phyloP scores from a whole-genome alignment of 2,888 invertebrate genomes.

The Drosophila subsilvestris region DNA sequence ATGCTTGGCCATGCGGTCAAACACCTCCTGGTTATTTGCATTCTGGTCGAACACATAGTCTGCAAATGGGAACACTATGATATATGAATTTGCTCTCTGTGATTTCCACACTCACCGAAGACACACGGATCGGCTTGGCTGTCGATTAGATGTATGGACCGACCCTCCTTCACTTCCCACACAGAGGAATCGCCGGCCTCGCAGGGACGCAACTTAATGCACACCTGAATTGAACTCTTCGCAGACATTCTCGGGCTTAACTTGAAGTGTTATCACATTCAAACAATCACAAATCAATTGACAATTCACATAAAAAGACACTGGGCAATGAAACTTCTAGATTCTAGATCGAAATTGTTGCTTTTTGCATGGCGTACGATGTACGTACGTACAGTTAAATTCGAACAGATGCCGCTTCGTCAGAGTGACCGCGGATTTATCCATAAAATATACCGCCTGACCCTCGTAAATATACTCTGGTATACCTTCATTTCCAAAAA shows the following conservation, averaged over 20 bases:
- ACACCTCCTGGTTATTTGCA: constrained; percentile 85
- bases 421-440: too few relatives aligned
- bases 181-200: constrained; percentile 87
- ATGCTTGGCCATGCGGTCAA: constrained; percentile 88
- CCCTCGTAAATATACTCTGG: too few relatives aligned
- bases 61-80: constrained; percentile 73
- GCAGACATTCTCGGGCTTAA: constrained; percentile 50
- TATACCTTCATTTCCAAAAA: too few relatives aligned
- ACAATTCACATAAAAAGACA: background rate
- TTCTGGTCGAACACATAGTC: constrained; percentile 88
- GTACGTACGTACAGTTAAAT: constrained; percentile 44
- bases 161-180: constrained; percentile 86
- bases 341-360: constrained; percentile 15
- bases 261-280: background rate
- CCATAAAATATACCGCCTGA: too few relatives aligned
- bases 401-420: constrained; percentile 63
- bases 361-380: constrained; percentile 9
- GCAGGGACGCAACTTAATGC: constrained; percentile 87
- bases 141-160: constrained; percentile 86
- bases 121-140: constrained; percentile 84
- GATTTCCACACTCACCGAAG: constrained; percentile 83
- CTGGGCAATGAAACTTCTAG: background rate
- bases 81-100: background rate
- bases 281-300: background rate
- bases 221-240: constrained; percentile 87